These are phyloP conservation scores for Benitochromis conjunctus DNA, from an alignment of 2,113 vertebrate genomes.

Conservation along the genomic window DNA sequence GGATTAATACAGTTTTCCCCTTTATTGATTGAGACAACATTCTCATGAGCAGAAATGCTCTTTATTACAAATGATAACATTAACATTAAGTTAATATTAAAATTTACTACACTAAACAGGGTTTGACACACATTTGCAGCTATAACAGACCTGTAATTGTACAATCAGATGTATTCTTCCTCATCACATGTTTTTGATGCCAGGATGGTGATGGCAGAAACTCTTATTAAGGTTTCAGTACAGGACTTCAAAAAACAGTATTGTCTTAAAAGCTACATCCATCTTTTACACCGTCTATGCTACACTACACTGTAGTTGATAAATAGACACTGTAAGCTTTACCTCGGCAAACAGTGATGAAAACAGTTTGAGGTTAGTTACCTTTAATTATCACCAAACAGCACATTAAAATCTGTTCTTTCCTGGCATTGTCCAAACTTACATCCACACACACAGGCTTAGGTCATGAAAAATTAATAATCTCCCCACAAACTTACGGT, in stretches of 20 bases:
- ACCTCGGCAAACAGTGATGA: not conserved
- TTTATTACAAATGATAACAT: not conserved
- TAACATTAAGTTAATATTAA: not conserved
- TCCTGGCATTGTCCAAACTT: not conserved
- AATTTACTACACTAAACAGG: not conserved
- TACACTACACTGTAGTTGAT: not conserved
- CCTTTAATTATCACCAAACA: not conserved
- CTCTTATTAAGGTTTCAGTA: not conserved
- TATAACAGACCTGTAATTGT: not conserved
- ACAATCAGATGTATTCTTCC: not conserved
- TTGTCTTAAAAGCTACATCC: not conserved
- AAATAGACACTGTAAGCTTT: not conserved
- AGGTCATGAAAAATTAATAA: not conserved
- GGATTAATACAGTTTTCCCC: not conserved
- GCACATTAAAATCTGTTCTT: not conserved
- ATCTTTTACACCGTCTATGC: not conserved
- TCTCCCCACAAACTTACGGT: not conserved
- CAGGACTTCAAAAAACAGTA: not conserved
- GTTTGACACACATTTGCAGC: not conserved
- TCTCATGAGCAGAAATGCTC: not conserved
- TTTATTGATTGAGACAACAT: not conserved
- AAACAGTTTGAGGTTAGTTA: not conserved
- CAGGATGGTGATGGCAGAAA: not conserved
- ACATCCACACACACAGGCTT: not conserved
- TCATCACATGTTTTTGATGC: not conserved